Evolutionary conservation across 2,888 invertebrate species (phyloP).

Genomic region (Euplagia quadripunctaria): DNA sequence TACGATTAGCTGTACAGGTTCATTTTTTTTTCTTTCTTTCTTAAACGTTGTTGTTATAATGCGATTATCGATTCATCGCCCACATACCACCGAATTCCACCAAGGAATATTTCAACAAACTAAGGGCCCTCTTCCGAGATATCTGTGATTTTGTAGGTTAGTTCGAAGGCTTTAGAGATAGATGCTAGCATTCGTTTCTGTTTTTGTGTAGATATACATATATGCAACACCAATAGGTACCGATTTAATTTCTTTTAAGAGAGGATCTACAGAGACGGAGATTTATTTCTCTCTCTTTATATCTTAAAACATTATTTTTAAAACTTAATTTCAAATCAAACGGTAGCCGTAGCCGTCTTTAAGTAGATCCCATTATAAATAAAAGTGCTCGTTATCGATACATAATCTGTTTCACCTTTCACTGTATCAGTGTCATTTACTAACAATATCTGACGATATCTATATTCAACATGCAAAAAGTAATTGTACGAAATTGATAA

Average conservation of each 20-base stretch:
- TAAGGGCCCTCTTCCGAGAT: not conserved
- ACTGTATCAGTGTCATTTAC: conserved; percentile 47
- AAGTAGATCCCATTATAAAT: conserved; percentile 17
- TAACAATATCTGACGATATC: conserved; percentile 39
- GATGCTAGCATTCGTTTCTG: not conserved
- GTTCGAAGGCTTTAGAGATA: not conserved
- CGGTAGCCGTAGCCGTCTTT: not conserved
- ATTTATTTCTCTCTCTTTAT: too few species aligned
- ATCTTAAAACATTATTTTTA: not conserved
- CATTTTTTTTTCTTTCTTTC: too few species aligned
- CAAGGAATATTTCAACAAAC: too few species aligned
- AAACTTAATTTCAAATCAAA: not conserved
- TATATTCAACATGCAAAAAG: conserved; percentile 67
- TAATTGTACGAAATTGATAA: conserved; percentile 64
- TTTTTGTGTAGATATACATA: not conserved
- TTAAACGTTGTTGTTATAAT: too few species aligned
- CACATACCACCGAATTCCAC: too few species aligned
- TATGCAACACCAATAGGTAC: not conserved
- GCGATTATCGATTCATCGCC: too few species aligned
- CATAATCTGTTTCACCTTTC: conserved; percentile 46
- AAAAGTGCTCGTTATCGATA: conserved; percentile 26
- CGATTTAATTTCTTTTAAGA: not conserved
- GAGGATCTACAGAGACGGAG: not conserved
- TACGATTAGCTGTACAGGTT: too few species aligned
- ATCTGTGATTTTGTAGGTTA: not conserved